Base-by-base conservation (phyloP, 2,888 invertebrate genomes). In the Celastrina argiolus region DNA sequence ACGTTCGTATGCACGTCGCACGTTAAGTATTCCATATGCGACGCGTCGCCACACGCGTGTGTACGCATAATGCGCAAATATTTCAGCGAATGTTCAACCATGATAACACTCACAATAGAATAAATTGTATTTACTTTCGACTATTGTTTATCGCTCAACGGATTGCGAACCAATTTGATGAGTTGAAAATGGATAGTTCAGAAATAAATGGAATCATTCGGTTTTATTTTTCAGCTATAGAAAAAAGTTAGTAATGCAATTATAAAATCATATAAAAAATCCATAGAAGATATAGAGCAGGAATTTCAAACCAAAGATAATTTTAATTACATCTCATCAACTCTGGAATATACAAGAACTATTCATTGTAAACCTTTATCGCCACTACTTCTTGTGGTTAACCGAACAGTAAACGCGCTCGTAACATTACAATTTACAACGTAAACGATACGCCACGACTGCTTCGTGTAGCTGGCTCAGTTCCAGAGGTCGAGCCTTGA, bases 51-150 rank as follows among this genome's bases (percentile, higher is more conserved):
- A 69, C 71, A 77, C 72, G 76, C 85, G 83, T 86, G 83, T 85
- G 86, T 78, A 77, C 76, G 88, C 87, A 88, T 88, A 84, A 77
- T 70, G 31, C 39, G 72, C 73, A 73, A 73, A 71, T 78, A 79
- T 77, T 80, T 76, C 77, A 77, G 78, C 80, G 65, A 67, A 66
- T 67, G 65, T 67, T 58, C n/a, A 42, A 63, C 26, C 36, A 6
- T 56, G 63, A 69, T 56, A 59, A 58, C 41, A 41, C 22, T n/a
- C 18, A 66, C 51, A 66, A 51, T 69, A 39, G 34, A 61, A 66
- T 63, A 63, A 66, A 68, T 61, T 61, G 22, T 34, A 34, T 59
- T 59, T 34, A 18, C 59, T 10, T 8, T 45, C 22, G 36, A 36
- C 36, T 36, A 51, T 51, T 51, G 59, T 31, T 18, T 22, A 39